A percentile compares a stretch with the other conserved stretches of the same genome.
These are phyloP conservation scores for Fistularia tabacaria DNA, from an alignment of 2,797 vertebrate species.

Conservation along the genomic window DNA sequence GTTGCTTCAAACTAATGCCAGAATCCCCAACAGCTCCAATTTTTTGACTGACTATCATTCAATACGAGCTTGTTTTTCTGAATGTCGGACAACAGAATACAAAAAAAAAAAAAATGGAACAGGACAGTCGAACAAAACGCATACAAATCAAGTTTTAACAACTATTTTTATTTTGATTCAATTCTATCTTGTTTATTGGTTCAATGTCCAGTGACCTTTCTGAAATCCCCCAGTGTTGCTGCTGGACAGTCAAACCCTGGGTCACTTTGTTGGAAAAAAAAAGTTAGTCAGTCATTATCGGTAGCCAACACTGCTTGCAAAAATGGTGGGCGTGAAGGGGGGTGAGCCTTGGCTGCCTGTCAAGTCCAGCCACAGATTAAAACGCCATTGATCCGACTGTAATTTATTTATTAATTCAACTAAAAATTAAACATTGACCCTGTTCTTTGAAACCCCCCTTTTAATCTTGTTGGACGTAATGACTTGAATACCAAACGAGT, in stretches of 20 bases:
- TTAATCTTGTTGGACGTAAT: constrained; percentile 45
- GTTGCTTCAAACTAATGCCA: no score
- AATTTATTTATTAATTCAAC: constrained; percentile 74
- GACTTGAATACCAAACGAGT: constrained; percentile 60
- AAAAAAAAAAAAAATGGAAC: no score
- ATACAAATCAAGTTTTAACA: no score
- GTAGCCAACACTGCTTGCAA: constrained; percentile 10
- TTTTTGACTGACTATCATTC: no score
- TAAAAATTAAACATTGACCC: constrained; percentile 71
- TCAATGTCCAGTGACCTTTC: no score
- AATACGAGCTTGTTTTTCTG: no score
- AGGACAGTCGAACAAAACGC: no score
- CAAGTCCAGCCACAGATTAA: constrained; percentile 59
- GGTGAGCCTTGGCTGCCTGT: constrained; percentile 44
- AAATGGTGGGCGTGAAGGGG: constrained; percentile 28
- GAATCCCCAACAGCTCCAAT: no score
- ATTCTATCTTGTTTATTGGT: no score
- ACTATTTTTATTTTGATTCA: no score
- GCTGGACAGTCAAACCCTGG: not conserved
- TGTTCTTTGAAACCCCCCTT: constrained; percentile 46
- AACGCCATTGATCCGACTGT: constrained; percentile 67
- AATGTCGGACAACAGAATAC: no score
- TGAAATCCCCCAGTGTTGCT: no score
- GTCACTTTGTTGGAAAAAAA: constrained; percentile 12
- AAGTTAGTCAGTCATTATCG: constrained; percentile 50